Conservation (phyloP, 2,888 invertebrate species). For the Pycnomerus fuliginosus region DNA sequence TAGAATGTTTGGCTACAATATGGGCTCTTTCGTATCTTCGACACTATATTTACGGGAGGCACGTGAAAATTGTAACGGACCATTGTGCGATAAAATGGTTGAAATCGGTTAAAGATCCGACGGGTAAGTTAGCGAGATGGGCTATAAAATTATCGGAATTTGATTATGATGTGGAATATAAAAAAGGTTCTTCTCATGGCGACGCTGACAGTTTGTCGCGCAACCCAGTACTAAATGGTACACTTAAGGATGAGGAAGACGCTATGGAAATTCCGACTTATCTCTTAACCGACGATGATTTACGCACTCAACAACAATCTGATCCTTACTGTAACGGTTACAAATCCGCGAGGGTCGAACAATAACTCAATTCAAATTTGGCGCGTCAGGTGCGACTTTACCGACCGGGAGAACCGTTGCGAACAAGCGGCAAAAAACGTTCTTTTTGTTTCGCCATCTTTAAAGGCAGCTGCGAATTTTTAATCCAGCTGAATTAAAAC, state of each 20-base stretch:
- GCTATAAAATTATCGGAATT: conserved; percentile 10
- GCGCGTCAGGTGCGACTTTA: too few relatives aligned
- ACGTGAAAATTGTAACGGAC: conserved; percentile 20
- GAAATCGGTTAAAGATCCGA: conserved; percentile 8
- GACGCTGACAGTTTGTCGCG: conserved; percentile 23
- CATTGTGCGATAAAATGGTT: conserved; percentile 15
- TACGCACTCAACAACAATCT: conserved; percentile 19
- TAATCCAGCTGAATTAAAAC: too few relatives aligned
- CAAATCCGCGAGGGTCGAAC: too few relatives aligned
- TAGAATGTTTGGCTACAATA: conserved; percentile 23
- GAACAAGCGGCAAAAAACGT: too few relatives aligned
- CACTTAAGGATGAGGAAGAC: conserved; percentile 4
- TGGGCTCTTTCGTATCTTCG: conserved; percentile 23
- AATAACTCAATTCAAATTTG: too few relatives aligned
- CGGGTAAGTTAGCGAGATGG: conserved; percentile 4
- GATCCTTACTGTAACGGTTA: too few relatives aligned
- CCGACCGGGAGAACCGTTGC: too few relatives aligned
- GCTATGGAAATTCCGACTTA: conserved; percentile 18
- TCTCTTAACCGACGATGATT: conserved; percentile 14
- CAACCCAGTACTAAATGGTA: conserved; percentile 14
- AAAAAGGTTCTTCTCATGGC: conserved; percentile 14
- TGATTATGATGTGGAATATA: conserved; percentile 13
- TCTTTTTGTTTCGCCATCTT: too few relatives aligned
- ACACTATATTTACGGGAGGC: conserved; percentile 24
- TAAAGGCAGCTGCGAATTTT: too few relatives aligned